These are phyloP conservation scores for Rynchops niger DNA, from an alignment of 2,113 vertebrate genomes.

Conservation along the genomic window DNA sequence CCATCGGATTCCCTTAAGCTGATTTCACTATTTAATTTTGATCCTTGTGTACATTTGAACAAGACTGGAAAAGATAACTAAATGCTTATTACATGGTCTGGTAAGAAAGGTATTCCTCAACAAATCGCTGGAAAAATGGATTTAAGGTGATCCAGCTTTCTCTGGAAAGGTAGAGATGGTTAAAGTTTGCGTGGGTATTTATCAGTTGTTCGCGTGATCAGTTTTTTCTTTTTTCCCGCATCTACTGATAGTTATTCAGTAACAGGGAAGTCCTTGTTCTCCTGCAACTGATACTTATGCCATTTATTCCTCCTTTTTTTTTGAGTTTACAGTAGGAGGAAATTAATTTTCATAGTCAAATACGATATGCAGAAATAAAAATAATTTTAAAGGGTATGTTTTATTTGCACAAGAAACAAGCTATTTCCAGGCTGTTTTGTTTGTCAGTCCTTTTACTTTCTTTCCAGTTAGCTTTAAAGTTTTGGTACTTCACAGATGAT, in stretches of 20 bases:
- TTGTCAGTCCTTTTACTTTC: background rate
- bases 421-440: background rate
- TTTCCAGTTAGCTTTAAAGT: background rate
- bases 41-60: background rate
- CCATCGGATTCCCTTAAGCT: background rate
- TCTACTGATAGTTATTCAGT: background rate
- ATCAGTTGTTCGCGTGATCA: background rate
- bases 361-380: conserved; percentile 2
- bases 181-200: background rate
- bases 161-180: background rate
- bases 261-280: background rate
- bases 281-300: background rate
- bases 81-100: background rate
- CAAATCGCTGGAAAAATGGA: background rate
- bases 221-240: background rate
- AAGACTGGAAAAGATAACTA: background rate
- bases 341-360: background rate
- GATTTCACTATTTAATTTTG: background rate
- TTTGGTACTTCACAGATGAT: background rate
- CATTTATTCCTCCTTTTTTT: background rate
- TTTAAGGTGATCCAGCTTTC: background rate
- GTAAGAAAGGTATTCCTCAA: background rate
- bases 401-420: background rate
- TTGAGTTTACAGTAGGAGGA: background rate
- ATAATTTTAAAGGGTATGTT: background rate